Evolutionary conservation across 2,113 vertebrate genomes (phyloP), one percentile per base, ranked within the genome.

Genomic region (Anguilla japonica): DNA sequence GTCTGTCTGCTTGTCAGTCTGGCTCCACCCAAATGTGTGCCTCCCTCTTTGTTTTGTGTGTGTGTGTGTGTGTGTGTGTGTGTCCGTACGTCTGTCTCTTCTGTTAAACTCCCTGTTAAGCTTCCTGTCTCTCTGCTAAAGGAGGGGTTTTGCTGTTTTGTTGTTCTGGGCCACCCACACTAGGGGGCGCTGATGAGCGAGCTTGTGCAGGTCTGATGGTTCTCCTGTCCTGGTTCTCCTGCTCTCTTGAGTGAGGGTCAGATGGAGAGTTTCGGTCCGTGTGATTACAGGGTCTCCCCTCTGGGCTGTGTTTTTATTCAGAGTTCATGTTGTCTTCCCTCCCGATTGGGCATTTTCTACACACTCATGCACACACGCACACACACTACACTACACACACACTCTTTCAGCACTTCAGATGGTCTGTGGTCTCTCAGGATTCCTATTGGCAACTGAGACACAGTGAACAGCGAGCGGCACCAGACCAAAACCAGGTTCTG

Each of bases 91-190:
- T 53, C 20, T 67, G 60, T 67, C 60, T 60, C 18, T 60, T 6
- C 18, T 15, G 34, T 34, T 34, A 7, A 56, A 9, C 34, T 34
- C 34, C 34, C 34, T 34, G 34, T 34, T 34, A 60, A 60, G 83
- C 86, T 40, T 87, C 71, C 40, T 92, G 88, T 60, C 18, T 60
- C 60, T 67, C 22, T 67, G 57, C 22, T 20, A 2, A 60, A 16
- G 60, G 18, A 67, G 20, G 8, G 43, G 8, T 46, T 46, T 34
- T 34, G 57, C 18, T 5, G 20, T 26, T 67, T n/a, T 26, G 75
- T 29, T 75, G 29, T 85, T 79, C 79, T 80, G 15, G 41, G 7
- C 5, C 34, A 13, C 34, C 29, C 29, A 57, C 84, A 80, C 75
- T 39, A 80, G 84, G 34, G 50, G 75, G 84, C 75, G 79, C 60